These are phyloP conservation scores for Harpagifer antarcticus DNA, from an alignment of 2,797 vertebrate species.

Conservation along the genomic window DNA sequence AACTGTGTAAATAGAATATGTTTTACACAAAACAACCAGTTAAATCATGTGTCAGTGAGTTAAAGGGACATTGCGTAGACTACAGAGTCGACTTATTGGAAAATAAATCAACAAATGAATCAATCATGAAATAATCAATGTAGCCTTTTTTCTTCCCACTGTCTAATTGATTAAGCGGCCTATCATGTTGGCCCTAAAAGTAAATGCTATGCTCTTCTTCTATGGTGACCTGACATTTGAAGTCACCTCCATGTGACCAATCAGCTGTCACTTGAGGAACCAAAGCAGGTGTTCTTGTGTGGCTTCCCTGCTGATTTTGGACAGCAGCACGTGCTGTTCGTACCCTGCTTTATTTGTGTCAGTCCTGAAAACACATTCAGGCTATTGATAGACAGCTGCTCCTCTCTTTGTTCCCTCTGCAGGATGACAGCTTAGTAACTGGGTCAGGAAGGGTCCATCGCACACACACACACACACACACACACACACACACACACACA, in stretches of 20 bases:
- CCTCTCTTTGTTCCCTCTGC: conserved; percentile 79
- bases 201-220: background rate
- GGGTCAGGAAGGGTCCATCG: conserved; percentile 77
- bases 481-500: too few species aligned
- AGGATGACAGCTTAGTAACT: conserved; percentile 77
- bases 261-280: background rate
- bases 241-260: conserved; percentile 13
- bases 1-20: background rate
- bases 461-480: too few species aligned
- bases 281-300: conserved; percentile 27
- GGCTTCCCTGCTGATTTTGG: conserved; percentile 16
- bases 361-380: conserved; percentile 46
- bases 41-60: background rate
- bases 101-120: too few species aligned
- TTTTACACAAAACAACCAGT: background rate
- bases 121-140: background rate
- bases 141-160: too few species aligned
- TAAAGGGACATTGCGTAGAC: background rate
- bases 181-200: background rate
- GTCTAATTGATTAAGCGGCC: background rate
- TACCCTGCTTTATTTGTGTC: conserved; percentile 55
- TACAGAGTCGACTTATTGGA: too few species aligned
- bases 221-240: conserved; percentile 30
- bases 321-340: conserved; percentile 27
- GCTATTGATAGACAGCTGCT: conserved; percentile 77